A percentile compares a stretch with the other conserved stretches of the same genome.
Conservation (phyloP, 2,113 vertebrate genomes). For the Anhinga anhinga region DNA sequence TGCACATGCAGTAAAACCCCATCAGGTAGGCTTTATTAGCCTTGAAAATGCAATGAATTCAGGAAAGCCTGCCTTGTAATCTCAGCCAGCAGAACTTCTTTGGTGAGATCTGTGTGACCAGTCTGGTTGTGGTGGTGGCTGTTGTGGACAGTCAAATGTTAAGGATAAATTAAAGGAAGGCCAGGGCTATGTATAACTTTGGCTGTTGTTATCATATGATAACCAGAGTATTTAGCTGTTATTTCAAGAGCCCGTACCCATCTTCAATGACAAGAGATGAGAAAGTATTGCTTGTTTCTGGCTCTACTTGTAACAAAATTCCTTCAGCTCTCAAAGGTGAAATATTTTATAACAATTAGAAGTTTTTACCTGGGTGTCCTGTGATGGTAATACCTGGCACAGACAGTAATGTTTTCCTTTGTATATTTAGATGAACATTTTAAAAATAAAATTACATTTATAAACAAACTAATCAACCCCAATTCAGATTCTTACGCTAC, state of each 20-base stretch:
- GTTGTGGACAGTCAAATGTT: neutral
- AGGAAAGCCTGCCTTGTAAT: neutral
- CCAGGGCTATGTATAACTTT: neutral
- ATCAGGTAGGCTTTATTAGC: conserved; percentile 83
- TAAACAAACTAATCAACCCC: neutral
- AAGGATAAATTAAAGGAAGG: neutral
- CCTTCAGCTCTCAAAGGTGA: neutral
- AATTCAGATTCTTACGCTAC: neutral
- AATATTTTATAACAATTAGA: neutral
- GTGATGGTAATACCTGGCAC: neutral
- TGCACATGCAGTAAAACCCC: conserved; percentile 94
- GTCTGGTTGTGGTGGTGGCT: neutral
- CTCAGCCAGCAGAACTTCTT: neutral
- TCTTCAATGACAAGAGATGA: neutral
- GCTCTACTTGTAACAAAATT: neutral
- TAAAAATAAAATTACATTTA: neutral
- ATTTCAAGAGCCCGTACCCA: neutral
- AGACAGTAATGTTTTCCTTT: neutral
- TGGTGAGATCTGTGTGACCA: neutral
- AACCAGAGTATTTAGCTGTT: neutral
- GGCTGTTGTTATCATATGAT: neutral
- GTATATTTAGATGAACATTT: neutral
- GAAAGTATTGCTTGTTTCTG: neutral
- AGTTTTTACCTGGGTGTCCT: neutral
- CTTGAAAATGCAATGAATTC: neutral